Evolutionary conservation across 2,113 vertebrate genomes (phyloP), one percentile per base, ranked within the genome.

Genomic region (Cyphomyrus discorhynchus): DNA sequence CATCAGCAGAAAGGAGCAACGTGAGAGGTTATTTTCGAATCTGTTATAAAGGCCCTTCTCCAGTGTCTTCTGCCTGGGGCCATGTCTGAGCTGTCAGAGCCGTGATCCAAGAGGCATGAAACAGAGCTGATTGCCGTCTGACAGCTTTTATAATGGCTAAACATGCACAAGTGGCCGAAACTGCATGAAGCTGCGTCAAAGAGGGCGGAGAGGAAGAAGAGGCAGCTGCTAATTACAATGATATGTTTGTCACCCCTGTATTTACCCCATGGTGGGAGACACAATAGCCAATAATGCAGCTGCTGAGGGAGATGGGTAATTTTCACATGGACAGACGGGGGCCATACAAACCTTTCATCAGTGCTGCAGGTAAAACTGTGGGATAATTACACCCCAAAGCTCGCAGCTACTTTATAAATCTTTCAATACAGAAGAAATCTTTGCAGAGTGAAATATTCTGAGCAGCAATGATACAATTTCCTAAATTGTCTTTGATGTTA

Each of bases 91-190:
- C 85, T 90, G 86, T 53, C 87, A 87, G n/a, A 84, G 89, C 91
- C 88, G 89, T 92, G 89, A 92, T 93, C 93, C 93, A 86, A 74
- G 86, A 88, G 52, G 49, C 88, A 70, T 91, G 92, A 94, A 93
- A 91, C 89, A 91, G 89, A 86, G 84, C 92, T 82, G 88, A 91
- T 91, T 91, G 52, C 87, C 39, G 88, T 85, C 90, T 93, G 92
- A 94, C 92, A 92, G 88, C 91, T 90, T 94, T 93, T 94, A 94
- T 92, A 93, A 83, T 83, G 85, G 89, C 91, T 90, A 92, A 91
- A 92, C 91, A 93, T 91, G 90, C 88, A 88, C 70, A 91, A 92
- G 91, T 90, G 87, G 66, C 82, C 50, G 42, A 53, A 53, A 89
- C 89, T 86, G n/a, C n/a, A n/a, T n/a, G 85, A 90, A 91, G 90